Base-by-base conservation (phyloP, 2,888 invertebrate species). In the Xestobium rufovillosum region DNA sequence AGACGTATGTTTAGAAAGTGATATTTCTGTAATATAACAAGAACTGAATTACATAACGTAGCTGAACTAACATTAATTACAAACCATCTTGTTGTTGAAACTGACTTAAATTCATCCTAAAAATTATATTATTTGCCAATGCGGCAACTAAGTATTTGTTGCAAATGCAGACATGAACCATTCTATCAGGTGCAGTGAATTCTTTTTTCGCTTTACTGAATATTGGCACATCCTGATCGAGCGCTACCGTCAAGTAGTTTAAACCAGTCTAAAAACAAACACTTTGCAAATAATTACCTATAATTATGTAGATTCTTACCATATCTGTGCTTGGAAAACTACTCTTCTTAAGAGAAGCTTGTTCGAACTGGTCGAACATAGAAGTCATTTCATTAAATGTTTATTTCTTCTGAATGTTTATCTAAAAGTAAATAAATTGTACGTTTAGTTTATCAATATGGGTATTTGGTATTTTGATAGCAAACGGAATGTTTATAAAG, bases 131-230 rank as follows among this genome's bases (percentile, higher is more conserved):
- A 57, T 87, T 88, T 11, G 81, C 80, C 81, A 92, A 83, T 2
- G 85, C 82, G 47, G 92, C 75, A 1, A 87, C 81, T 35, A 94
- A 69, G 59, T 80, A 81, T 60, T 89, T 88, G 57, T 81, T 91
- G 17, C 83, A 78, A 3, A 89, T 86, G 2, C 77, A 79, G 37
- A 91, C 72, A 58, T 90, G 85, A 2, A 81, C 79, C 44, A 95
- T 82, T 42, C 78, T 73, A 50, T 83, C 82, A 0, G 83, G 75
- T 1, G 92, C 85, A 41, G 79, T 78, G 46, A 88, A 79, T 51
- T 81, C 80, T 65, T 88, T 83, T 63, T 80, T 83, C 46, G 84
- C 80, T 61, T 86, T 91, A 17, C 78, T 80, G 63, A 94, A 92
- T 62, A 94, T 90, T 4, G 90, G 88, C 11, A 76, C 72, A 47